Base-by-base conservation (phyloP, 2,113 vertebrate species). In the Sapayoa aenigma region DNA sequence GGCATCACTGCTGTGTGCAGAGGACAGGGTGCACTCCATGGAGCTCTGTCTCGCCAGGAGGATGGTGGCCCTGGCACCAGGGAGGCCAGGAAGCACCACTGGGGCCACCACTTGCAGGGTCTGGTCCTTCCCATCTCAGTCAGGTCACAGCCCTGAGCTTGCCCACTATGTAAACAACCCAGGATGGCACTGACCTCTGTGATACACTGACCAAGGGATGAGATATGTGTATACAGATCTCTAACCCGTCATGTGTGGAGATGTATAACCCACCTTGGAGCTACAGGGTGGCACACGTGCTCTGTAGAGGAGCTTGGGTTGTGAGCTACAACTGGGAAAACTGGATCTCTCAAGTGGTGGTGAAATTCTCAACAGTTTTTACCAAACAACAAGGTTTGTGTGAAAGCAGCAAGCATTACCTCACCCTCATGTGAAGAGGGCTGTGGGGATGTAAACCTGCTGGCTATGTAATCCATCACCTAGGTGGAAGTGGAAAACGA, bases 111-210 rank as follows among this genome's bases (percentile, higher is more conserved):
- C 33, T 31, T 0, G 1, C 69, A 14, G 33, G 60, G 56, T 37
- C 41, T 44, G 75, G 0, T 41, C n/a, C 56, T 19, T 7, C 28
- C 52, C 28, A 19, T 9, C 62, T 22, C 0, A 0, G 8, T 1
- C 2, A 2, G 24, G 27, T 44, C 16, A 11, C 0, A 1, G 44
- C 3, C 0, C 20, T n/a, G 82, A 69, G 60, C 66, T n/a, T 3
- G 0, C 18, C 39, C 11, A 23, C 1, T 1, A 19, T 5, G 31
- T 28, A 1, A 1, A 1, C 50, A 12, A 46, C n/a, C 68, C 21
- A 27, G 33, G 30, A 4, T 2, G 1, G 28, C 1, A 0, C 9
- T 0, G 0, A 39, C 22, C 49, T 33, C 52, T 1, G 4, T 5
- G 24, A 5, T 25, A 0, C 2, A 21, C 55, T 21, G 18, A 8